Base-by-base conservation (phyloP, 2,113 vertebrate genomes). In the Ciconia boyciana region DNA sequence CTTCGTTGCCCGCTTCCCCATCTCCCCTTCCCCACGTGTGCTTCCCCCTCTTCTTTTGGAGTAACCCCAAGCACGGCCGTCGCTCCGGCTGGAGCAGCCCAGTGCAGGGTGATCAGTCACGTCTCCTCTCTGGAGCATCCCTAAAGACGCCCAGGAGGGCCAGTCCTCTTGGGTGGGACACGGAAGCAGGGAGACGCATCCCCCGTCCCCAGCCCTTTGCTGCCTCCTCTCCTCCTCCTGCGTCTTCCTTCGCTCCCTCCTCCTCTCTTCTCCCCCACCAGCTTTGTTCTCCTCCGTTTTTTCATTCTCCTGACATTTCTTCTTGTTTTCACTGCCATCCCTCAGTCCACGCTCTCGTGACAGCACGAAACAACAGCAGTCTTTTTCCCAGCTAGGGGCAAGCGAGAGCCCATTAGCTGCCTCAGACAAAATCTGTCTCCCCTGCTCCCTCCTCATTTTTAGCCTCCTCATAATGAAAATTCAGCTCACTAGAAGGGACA, bases 401-500 rank as follows among this genome's bases (percentile, higher is more conserved):
- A 65, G 55, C 29, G 8, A 36, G 52, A 95, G 64, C 76, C 87
- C 88, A 32, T 93, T 49, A 86, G 29, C 83, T 90, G 64, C 90
- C 80, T 95, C 80, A 85, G 66, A 91, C 19, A 29, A 94, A 91
- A 94, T 91, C 78, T 60, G 34, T 87, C 57, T 96, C 80, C 72
- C 62, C 74, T 83, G 75, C 81, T 93, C 2, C 0, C 89, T 83
- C 79, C 84, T 58, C 21, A 1, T n/a, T 90, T 96, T 89, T 55
- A 60, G 75, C 86, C 75, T 93, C 57, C 83, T 90, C 65, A 32
- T 71, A 92, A 89, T 77, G 89, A 83, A 92, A 96, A 93, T 93
- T 72, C 96, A 60, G 64, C 71, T 96, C 81, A 65, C 82, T 91
- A 46, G 76, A 46, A 93, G 62, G 93, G 90, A 83, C 95, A 91